Evolutionary conservation across 2,888 invertebrate species (phyloP).

Genomic region (Trilocha varians): DNA sequence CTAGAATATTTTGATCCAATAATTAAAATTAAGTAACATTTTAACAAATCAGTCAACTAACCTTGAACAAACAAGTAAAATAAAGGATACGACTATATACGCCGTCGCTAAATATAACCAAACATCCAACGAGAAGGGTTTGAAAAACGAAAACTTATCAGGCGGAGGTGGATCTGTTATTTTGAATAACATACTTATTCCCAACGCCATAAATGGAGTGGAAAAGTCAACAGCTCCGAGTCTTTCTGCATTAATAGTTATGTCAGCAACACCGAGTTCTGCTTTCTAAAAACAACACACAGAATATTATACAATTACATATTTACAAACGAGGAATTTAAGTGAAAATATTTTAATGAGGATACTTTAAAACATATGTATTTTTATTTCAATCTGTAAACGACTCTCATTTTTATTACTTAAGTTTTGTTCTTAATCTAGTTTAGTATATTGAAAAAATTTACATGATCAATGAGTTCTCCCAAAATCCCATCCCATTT

Average conservation of each 20-base stretch:
- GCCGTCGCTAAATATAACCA: constrained; percentile 92
- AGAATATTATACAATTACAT: background rate
- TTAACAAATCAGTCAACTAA: constrained; percentile 30
- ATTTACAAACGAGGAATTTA: too few relatives aligned
- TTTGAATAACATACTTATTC: constrained; percentile 89
- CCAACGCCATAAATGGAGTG: constrained; percentile 96
- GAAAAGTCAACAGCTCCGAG: constrained; percentile 92
- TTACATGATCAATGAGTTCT: constrained; percentile 81
- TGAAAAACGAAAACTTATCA: constrained; percentile 89
- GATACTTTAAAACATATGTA: too few relatives aligned
- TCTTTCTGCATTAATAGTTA: constrained; percentile 93
- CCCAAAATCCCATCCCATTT: constrained; percentile 85
- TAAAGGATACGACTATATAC: constrained; percentile 85
- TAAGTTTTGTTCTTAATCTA: background rate
- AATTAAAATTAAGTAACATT: too few relatives aligned
- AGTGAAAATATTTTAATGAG: too few relatives aligned
- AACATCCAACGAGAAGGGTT: constrained; percentile 86
- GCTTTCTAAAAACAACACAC: constrained; percentile 79
- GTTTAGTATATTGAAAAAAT: constrained; percentile 17
- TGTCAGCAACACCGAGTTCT: constrained; percentile 92
- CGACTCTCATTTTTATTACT: background rate
- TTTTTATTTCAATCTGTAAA: too few relatives aligned
- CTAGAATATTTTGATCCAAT: too few relatives aligned
- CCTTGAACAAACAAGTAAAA: constrained; percentile 87
- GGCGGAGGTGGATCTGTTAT: constrained; percentile 83